Evolutionary conservation across 2,113 vertebrate species (phyloP).

Genomic region (Hystrix brachyura): DNA sequence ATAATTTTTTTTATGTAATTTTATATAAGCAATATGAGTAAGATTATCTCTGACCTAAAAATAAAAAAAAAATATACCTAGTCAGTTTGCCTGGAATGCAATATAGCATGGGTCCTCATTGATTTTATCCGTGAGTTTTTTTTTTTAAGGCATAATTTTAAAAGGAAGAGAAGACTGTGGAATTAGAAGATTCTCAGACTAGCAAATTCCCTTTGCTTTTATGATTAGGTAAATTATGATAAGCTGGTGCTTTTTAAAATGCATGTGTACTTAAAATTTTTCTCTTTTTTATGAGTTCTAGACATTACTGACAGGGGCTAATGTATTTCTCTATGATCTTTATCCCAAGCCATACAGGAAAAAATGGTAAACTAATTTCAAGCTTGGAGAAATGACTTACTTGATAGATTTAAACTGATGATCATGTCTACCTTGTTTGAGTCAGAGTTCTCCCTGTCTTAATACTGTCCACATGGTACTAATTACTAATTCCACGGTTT

Average conservation of each 20-base stretch:
- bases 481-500: neutral
- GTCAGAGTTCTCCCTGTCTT: neutral
- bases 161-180: neutral
- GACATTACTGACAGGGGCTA: neutral
- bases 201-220: neutral
- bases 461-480: neutral
- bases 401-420: neutral
- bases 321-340: conserved; percentile 14
- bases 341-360: neutral
- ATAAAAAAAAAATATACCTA: neutral
- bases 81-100: conserved; percentile 27
- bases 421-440: neutral
- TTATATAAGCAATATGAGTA: conserved; percentile 52
- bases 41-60: conserved; percentile 30
- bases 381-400: neutral
- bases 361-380: neutral
- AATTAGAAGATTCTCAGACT: neutral
- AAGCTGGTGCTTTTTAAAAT: neutral
- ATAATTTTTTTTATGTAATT: neutral
- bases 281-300: neutral
- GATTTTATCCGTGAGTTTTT: conserved; percentile 51
- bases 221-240: neutral
- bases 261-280: neutral
- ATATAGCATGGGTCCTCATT: neutral
- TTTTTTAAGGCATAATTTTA: neutral